These are phyloP conservation scores for Dascillus cervinus DNA, from an alignment of 2,888 invertebrate species.

Conservation along the genomic window DNA sequence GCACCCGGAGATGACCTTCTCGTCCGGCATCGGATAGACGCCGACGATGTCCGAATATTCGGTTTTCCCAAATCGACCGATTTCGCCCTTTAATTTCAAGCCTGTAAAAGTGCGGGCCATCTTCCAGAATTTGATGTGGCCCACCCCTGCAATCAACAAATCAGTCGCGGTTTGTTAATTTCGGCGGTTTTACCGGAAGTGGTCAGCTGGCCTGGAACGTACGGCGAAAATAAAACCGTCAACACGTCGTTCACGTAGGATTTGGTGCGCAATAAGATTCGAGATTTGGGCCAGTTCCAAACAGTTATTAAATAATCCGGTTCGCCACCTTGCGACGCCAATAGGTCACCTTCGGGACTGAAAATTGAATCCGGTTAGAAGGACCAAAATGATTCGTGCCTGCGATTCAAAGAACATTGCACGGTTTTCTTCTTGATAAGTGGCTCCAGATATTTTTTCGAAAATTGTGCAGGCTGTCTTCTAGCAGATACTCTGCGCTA, in stretches of 20 bases:
- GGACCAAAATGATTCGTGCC: too few species aligned
- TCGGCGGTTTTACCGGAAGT: slow-evolving; percentile 54
- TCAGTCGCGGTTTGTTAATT: slow-evolving; percentile 3
- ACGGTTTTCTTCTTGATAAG: too few species aligned
- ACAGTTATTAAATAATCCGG: slow-evolving; percentile 84
- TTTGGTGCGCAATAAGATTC: slow-evolving; percentile 69
- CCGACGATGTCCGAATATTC: slow-evolving; percentile 85
- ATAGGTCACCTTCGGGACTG: slow-evolving; percentile 70
- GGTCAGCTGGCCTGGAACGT: slow-evolving; percentile 69
- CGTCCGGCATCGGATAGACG: slow-evolving; percentile 78
- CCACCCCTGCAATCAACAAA: slow-evolving; percentile 46
- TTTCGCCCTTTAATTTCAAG: slow-evolving; percentile 75
- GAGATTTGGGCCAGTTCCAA: slow-evolving; percentile 78
- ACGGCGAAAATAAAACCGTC: slow-evolving; percentile 72
- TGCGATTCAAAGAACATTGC: too few species aligned
- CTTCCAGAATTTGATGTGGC: slow-evolving; percentile 89
- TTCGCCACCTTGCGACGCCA: slow-evolving; percentile 76
- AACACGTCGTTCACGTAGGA: slow-evolving; percentile 78
- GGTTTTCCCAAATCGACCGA: slow-evolving; percentile 88
- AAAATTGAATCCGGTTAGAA: too few species aligned
- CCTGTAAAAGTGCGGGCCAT: slow-evolving; percentile 89
- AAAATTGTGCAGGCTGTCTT: neutral
- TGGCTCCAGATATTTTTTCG: too few species aligned
- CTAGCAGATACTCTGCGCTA: too few species aligned
- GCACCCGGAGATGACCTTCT: slow-evolving; percentile 81